Evolutionary conservation across 2,113 vertebrate genomes (phyloP), one percentile per base, ranked within the genome.

Genomic region (Cacatua alba): DNA sequence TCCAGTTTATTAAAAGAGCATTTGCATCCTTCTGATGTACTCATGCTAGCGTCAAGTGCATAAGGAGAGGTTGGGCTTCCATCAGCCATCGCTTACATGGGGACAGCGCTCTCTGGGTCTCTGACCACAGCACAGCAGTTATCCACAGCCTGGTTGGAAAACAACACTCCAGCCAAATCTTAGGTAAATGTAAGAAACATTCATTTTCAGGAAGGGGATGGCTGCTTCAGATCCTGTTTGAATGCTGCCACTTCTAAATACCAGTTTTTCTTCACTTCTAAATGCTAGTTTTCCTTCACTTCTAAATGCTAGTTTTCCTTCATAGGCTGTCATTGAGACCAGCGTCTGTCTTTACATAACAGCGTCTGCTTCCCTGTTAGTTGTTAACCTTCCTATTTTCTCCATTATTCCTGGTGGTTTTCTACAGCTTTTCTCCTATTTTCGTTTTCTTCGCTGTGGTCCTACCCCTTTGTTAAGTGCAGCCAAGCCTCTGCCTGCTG

Each of bases 71-170:
- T 4, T 59, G 70, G 33, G 14, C 31, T 59, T 37, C 57, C 7
- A 11, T 10, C 29, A 52, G 14, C 25, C 25, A 6, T 0, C 1
- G 1, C 41, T 70, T 3, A 9, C 1, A 0, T 1, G 7, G 16
- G 55, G 5, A 25, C 1, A 17, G n/a, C 13, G 41, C 14, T 69
- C 10, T 39, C 46, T 79, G 65, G 24, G n/a, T 90, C 28, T 64
- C n/a, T 60, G 65, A 31, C 23, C 35, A 8, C 53, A 17, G 6
- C 33, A 31, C 20, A 44, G 39, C 39, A 48, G 41, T 62, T 46
- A 28, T 6, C 41, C 70, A 24, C 62, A 49, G 65, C 23, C 59
- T 64, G 21, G 13, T 39, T 87, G 57, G 41, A 60, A 44, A 79
- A 37, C 21, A 4, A 24, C 57, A 44, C 59, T 57, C 80, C 59